Evolutionary conservation across 2,888 invertebrate species (phyloP).

Genomic region (Colletes collaris): DNA sequence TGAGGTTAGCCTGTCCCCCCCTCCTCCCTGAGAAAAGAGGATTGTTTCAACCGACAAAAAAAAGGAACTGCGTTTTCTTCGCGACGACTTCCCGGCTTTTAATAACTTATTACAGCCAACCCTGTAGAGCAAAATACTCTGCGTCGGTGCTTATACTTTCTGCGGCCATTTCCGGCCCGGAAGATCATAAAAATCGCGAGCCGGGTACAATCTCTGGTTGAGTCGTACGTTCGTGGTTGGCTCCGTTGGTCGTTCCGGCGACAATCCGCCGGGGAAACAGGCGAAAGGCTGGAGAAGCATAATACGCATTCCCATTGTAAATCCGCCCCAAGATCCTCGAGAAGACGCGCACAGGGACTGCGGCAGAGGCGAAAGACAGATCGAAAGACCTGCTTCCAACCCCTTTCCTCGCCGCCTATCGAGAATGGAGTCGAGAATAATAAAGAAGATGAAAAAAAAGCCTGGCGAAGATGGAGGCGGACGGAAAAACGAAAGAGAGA

Average conservation of each 20-base stretch:
- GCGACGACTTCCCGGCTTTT: conserved; percentile 17
- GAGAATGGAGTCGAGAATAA: conserved; percentile 54
- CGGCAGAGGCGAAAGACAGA: conserved; percentile 33
- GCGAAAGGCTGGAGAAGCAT: conserved; percentile 35
- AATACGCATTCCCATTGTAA: conserved; percentile 51
- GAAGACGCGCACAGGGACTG: conserved; percentile 6
- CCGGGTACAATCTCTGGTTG: conserved; percentile 37
- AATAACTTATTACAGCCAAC: conserved; percentile 38
- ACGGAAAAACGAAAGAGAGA: conserved; percentile 28
- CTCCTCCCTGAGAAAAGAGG: background rate
- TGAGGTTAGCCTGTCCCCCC: background rate
- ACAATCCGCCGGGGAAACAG: conserved; percentile 52
- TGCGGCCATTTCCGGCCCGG: background rate
- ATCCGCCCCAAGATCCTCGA: conserved; percentile 43
- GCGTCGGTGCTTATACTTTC: conserved; percentile 28
- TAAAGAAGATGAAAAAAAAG: conserved; percentile 23
- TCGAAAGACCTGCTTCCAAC: conserved; percentile 37
- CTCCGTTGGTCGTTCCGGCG: conserved; percentile 35
- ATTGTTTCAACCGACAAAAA: conserved; percentile 13
- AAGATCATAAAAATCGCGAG: conserved; percentile 48
- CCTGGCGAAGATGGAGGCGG: background rate
- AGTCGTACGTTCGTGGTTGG: conserved; percentile 40
- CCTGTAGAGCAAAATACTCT: background rate
- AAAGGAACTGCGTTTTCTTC: conserved; percentile 2
- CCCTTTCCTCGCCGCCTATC: conserved; percentile 32